Conservation (phyloP, 2,113 vertebrate species). For the Motacilla tschutschensis region DNA sequence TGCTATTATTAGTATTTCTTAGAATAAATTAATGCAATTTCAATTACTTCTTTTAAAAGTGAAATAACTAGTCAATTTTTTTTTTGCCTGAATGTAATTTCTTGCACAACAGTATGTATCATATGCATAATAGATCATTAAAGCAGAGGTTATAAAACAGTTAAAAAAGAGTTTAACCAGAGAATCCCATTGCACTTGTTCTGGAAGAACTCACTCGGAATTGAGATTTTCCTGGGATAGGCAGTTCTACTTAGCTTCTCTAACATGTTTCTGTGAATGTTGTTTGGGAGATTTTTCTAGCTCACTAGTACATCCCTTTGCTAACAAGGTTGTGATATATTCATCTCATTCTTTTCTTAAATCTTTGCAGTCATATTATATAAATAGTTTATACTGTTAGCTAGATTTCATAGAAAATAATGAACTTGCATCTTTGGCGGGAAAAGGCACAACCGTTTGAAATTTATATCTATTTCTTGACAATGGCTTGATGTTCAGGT, state of each 20-base stretch:
- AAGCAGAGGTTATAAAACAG: background rate
- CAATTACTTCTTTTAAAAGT: background rate
- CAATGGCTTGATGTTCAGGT: background rate
- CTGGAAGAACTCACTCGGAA: background rate
- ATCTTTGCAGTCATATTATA: background rate
- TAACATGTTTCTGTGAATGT: background rate
- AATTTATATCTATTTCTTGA: background rate
- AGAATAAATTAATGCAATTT: background rate
- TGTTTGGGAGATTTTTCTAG: background rate
- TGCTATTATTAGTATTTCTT: background rate
- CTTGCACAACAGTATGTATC: background rate
- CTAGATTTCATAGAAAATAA: background rate
- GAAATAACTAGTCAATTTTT: background rate
- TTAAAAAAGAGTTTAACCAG: background rate
- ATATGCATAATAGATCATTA: background rate
- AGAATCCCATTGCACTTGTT: background rate
- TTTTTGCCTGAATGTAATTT: background rate
- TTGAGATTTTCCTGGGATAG: background rate
- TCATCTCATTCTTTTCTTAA: background rate
- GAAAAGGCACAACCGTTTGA: background rate
- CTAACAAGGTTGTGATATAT: background rate
- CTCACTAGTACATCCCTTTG: background rate
- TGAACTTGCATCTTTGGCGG: rapidly evolving
- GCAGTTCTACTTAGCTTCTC: background rate
- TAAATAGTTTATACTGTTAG: background rate